Base-by-base conservation (phyloP, 2,797 vertebrate species). In the Gadopsis bispinosus region DNA sequence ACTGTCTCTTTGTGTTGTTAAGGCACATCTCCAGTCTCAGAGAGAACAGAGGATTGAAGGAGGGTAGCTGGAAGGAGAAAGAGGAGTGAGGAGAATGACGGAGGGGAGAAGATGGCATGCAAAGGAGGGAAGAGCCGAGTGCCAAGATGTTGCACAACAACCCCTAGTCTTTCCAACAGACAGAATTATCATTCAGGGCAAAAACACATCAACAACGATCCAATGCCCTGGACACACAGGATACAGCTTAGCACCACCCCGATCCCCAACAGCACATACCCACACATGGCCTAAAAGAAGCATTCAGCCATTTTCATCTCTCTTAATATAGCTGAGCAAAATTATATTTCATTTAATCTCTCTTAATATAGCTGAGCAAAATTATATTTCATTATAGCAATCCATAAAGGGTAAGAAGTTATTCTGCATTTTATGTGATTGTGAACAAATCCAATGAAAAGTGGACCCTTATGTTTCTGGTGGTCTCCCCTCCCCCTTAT, bases 111-210 rank as follows among this genome's bases (percentile, higher is more conserved):
- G 86, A 93, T 92, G 92, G 90, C 88, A 89, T 80, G 53, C 76
- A 90, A 85, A 91, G 58, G 87, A 90, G 90, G 87, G 83, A 90
- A 89, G 87, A 90, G 78, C 74, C 29, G 74, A 83, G 68, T 84
- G 92, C 91, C 92, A 94, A 90, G 84, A 92, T 88, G 90, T 93
- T 94, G 87, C 92, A 92, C 94, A 94, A 93, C 92, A 90, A 91
- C 80, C 90, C 68, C 75, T 78, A 89, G 89, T 92, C 91, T 91
- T 85, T 94, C 92, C 92, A 94, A 90, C 86, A 88, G 88, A 91
- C 88, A 85, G 88, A 88, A 89, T 90, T 91, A 92, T 89, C 88
- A 93, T 92, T 92, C 94, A 92, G 88, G 85, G 91, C 83, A 85
- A 89, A 92, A 91, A 87, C 91, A 89, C 86, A 89, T 84, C 89